Percentiles rank a stretch among this genome's conserved stretches.
These are phyloP conservation scores for Troilus luridus DNA, from an alignment of 2,888 invertebrate genomes.

Conservation along the genomic window DNA sequence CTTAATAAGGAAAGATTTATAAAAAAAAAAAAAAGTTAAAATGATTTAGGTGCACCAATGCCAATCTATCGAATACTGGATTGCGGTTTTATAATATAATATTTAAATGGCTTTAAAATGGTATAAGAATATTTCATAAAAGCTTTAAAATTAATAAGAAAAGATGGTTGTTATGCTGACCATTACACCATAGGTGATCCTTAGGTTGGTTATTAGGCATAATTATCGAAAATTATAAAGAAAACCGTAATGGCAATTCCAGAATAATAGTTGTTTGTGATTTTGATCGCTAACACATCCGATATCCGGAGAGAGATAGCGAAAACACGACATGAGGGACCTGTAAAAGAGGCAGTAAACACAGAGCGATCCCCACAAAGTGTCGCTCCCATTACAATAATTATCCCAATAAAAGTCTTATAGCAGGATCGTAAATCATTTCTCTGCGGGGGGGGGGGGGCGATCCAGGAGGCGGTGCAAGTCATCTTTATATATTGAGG, in stretches of 20 bases:
- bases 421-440: conserved; percentile 16
- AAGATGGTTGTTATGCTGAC: too few relatives aligned
- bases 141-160: too few relatives aligned
- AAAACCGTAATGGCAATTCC: neutral
- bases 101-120: too few relatives aligned
- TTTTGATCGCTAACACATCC: neutral
- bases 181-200: too few relatives aligned
- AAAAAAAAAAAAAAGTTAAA: too few relatives aligned
- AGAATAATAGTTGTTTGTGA: neutral
- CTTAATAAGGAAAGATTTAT: too few relatives aligned
- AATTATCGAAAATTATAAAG: too few relatives aligned
- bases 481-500: conserved; percentile 31
- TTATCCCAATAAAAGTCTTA: conserved; percentile 31
- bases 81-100: too few relatives aligned
- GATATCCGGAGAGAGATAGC: neutral
- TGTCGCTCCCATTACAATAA: conserved; percentile 1
- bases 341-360: neutral
- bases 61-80: too few relatives aligned
- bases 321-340: neutral
- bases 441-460: neutral
- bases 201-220: too few relatives aligned
- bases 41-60: too few relatives aligned
- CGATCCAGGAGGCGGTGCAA: conserved; percentile 19
- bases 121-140: too few relatives aligned
- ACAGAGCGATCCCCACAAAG: neutral